Percentiles rank a stretch among this genome's conserved stretches.
These are phyloP conservation scores for Caranx ignobilis DNA, from an alignment of 2,113 vertebrate genomes.

Conservation along the genomic window DNA sequence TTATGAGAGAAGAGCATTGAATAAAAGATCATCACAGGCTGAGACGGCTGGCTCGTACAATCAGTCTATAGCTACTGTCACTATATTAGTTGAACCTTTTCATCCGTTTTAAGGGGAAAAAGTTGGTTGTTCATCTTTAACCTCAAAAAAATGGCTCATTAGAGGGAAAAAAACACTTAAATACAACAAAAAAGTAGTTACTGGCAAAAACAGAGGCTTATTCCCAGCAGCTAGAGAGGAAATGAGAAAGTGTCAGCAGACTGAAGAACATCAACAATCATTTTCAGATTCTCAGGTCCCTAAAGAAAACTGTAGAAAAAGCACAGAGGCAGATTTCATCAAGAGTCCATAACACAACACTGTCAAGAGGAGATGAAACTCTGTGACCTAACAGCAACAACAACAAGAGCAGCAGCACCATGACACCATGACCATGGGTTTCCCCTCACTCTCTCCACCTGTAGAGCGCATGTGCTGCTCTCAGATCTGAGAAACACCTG, in stretches of 20 bases:
- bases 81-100: neutral
- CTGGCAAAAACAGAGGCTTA: neutral
- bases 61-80: neutral
- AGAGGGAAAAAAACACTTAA: neutral
- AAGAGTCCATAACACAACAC: neutral
- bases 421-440: neutral
- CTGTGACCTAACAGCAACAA: neutral
- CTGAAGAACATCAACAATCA: neutral
- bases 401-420: neutral
- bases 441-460: too few species aligned
- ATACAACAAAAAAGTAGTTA: neutral
- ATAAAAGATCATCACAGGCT: neutral
- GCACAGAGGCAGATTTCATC: neutral
- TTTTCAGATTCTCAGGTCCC: neutral
- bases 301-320: neutral
- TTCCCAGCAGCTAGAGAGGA: neutral
- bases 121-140: neutral
- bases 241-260: neutral
- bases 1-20: neutral
- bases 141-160: neutral
- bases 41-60: neutral
- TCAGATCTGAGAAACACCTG: too few species aligned
- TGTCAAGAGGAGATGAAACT: slow-evolving; percentile 7
- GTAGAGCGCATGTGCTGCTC: too few species aligned
- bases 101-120: neutral